Evolutionary conservation across 2,113 vertebrate genomes (phyloP).

Genomic region (Ammodramus savannarum): DNA sequence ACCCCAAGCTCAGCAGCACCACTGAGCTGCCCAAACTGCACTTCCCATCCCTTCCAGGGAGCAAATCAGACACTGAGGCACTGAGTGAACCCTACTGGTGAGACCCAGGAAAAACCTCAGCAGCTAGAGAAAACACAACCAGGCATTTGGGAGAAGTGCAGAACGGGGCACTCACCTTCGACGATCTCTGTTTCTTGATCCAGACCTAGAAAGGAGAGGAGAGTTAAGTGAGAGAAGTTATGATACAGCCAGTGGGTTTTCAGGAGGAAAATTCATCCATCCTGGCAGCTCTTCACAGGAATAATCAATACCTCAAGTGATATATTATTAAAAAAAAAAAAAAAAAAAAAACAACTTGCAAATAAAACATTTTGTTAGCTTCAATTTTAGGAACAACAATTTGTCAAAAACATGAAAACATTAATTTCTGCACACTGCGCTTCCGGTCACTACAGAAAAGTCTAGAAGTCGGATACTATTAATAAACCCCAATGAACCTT

Average conservation of each 20-base stretch:
- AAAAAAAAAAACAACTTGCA: neutral
- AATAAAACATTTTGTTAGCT: neutral
- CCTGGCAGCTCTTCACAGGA: neutral
- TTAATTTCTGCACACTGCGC: neutral
- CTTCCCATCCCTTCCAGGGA: neutral
- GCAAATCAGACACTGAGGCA: neutral
- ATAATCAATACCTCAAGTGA: neutral
- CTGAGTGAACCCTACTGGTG: neutral
- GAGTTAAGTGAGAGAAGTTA: neutral
- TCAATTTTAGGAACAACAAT: neutral
- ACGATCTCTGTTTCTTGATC: slow-evolving; percentile 88
- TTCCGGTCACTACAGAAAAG: neutral
- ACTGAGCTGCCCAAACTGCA: neutral
- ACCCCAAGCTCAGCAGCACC: neutral
- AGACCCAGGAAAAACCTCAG: neutral
- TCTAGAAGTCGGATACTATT: neutral
- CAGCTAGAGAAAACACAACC: neutral
- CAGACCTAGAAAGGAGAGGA: slow-evolving; percentile 77
- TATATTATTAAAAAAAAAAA: neutral
- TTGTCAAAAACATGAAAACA: neutral
- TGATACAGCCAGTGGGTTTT: neutral
- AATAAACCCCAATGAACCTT: neutral
- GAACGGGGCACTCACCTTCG: slow-evolving; percentile 66
- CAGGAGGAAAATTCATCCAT: neutral
- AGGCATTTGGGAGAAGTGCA: neutral